Evolutionary conservation across 2,888 invertebrate species (phyloP).

Genomic region (Melanchra persicariae): DNA sequence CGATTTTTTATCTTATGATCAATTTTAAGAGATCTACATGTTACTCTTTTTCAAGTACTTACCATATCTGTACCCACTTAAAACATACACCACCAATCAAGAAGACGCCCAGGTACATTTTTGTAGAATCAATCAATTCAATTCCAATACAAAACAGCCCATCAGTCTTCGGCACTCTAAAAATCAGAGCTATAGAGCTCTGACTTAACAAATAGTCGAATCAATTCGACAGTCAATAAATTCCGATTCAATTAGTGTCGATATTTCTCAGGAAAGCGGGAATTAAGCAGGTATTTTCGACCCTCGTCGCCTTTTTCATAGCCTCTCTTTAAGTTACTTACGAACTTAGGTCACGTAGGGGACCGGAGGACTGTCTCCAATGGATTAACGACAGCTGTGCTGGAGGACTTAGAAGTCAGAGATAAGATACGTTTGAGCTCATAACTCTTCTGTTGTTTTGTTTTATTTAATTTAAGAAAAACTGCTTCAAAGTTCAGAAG

Average conservation of each 20-base stretch:
- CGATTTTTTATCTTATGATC: neutral
- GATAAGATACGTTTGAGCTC: constrained; percentile 23
- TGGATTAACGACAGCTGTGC: constrained; percentile 52
- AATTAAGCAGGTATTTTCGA: constrained; percentile 19
- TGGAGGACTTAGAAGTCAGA: constrained; percentile 16
- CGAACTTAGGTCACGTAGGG: constrained; percentile 55
- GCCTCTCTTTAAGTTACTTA: constrained; percentile 19
- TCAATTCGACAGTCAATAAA: constrained; percentile 19
- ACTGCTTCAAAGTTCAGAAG: neutral
- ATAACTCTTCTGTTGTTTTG: constrained; percentile 20
- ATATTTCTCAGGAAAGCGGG: constrained; percentile 26
- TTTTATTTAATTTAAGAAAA: neutral
- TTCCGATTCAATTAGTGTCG: constrained; percentile 40
- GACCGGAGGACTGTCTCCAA: constrained; percentile 37
- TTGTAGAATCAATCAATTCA: neutral
- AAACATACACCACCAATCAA: neutral
- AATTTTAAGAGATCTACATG: no score
- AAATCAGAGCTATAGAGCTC: neutral
- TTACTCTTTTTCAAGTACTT: neutral
- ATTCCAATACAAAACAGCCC: neutral
- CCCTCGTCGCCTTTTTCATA: constrained; percentile 37
- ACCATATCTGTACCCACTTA: neutral
- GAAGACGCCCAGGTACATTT: neutral
- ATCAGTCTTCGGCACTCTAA: constrained; percentile 2
- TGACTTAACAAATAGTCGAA: constrained; percentile 5